A percentile compares a stretch with the other conserved stretches of the same genome.
These are phyloP conservation scores for Squalus acanthias DNA, from an alignment of 2,797 vertebrate species.

Conservation along the genomic window DNA sequence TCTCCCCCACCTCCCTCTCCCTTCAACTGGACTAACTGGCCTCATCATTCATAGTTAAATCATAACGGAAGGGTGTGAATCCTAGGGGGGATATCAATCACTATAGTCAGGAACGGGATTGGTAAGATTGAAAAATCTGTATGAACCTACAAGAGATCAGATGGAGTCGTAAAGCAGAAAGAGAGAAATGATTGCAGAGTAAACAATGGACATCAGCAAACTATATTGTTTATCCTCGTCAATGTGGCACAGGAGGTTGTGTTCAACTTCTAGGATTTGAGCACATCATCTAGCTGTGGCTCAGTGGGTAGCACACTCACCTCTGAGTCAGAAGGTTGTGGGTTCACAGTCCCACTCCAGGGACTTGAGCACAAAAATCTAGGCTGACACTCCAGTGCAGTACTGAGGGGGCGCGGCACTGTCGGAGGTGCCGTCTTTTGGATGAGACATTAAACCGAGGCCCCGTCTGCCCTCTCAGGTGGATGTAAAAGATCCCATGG, in stretches of 20 bases:
- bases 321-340: too few relatives aligned
- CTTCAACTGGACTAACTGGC: not conserved
- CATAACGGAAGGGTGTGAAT: not conserved
- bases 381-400: too few relatives aligned
- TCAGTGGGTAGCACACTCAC: too few relatives aligned
- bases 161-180: not conserved
- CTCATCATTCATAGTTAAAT: not conserved
- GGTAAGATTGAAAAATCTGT: not conserved
- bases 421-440: too few relatives aligned
- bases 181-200: not conserved
- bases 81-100: too few relatives aligned
- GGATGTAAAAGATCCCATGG: too few relatives aligned
- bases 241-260: not conserved
- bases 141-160: not conserved
- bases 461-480: too few relatives aligned
- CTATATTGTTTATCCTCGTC: not conserved
- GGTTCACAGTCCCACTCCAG: too few relatives aligned
- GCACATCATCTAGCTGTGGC: not conserved
- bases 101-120: not conserved
- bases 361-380: too few relatives aligned
- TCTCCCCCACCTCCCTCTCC: not conserved
- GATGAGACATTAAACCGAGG: too few relatives aligned
- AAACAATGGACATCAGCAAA: not conserved
- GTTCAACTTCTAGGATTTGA: not conserved
- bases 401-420: too few relatives aligned